phyloP scores from a whole-genome alignment of 30 jellyfish, hydroid and myxozoan genomes.

The Mastigias papua region DNA sequence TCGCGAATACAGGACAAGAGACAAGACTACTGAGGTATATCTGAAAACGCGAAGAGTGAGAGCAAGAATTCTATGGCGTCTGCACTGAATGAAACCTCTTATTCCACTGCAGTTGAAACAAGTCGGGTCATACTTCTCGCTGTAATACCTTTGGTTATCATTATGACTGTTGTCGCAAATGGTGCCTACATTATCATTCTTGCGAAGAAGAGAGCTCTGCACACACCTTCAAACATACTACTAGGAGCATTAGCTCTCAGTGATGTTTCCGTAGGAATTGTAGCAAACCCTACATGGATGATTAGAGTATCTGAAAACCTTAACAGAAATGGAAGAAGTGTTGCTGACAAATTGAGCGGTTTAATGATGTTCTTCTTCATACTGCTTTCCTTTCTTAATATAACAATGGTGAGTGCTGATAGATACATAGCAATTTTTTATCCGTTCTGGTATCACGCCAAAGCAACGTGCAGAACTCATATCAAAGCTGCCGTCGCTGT shows the following conservation, averaged over 20 bases:
- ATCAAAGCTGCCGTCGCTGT: background rate
- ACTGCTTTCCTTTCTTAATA: background rate
- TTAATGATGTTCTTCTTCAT: background rate
- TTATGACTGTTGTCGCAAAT: background rate
- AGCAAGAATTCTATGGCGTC: background rate
- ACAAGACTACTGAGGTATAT: no score
- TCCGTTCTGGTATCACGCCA: slow-evolving; percentile 1
- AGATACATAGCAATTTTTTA: background rate
- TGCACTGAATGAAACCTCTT: no score
- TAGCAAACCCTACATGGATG: background rate
- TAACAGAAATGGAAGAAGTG: background rate
- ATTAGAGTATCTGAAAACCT: background rate
- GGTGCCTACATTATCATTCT: background rate
- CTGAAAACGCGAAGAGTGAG: no score
- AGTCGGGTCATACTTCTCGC: background rate
- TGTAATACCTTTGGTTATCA: background rate
- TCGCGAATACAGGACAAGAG: no score
- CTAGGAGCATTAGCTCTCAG: background rate
- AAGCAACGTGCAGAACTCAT: background rate
- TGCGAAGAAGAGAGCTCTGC: background rate
- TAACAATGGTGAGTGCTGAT: background rate
- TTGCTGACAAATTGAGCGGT: background rate
- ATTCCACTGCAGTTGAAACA: background rate
- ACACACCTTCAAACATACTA: background rate
- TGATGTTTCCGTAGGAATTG: background rate